Evolutionary conservation across 2,113 vertebrate genomes (phyloP).

Genomic region (Eulemur rufifrons): DNA sequence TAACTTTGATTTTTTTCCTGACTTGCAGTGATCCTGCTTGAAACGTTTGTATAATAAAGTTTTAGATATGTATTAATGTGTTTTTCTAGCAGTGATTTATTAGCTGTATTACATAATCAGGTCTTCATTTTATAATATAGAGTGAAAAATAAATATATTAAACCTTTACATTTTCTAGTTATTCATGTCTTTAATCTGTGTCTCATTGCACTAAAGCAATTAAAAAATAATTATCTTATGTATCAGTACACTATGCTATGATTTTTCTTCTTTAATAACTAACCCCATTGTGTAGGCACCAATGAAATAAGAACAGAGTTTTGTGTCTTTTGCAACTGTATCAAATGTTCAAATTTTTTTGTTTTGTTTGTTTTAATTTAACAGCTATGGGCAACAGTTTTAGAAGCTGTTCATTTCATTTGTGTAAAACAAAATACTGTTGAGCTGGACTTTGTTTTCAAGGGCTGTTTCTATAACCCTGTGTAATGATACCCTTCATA

Average conservation of each 20-base stretch:
- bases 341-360: conserved; percentile 67
- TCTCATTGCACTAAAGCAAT: conserved; percentile 59
- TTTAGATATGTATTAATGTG: conserved; percentile 54
- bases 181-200: conserved; percentile 56
- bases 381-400: conserved; percentile 69
- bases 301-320: conserved; percentile 70
- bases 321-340: conserved; percentile 75
- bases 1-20: conserved; percentile 76
- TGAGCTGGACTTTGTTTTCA: conserved; percentile 64
- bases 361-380: conserved; percentile 70
- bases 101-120: conserved; percentile 55
- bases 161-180: conserved; percentile 39
- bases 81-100: conserved; percentile 61
- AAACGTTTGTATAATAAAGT: conserved; percentile 75
- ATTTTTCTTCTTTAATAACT: conserved; percentile 66
- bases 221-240: conserved; percentile 61
- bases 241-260: conserved; percentile 62
- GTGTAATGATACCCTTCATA: conserved; percentile 49
- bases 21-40: conserved; percentile 80
- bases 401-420: conserved; percentile 69
- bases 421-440: conserved; percentile 62
- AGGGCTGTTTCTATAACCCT: conserved; percentile 59
- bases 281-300: conserved; percentile 56
- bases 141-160: conserved; percentile 50
- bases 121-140: conserved; percentile 20